A percentile compares a stretch with the other conserved stretches of the same genome.
These are phyloP conservation scores for Heliconius congener DNA, from an alignment of 1,140 invertebrate species.

Conservation along the genomic window DNA sequence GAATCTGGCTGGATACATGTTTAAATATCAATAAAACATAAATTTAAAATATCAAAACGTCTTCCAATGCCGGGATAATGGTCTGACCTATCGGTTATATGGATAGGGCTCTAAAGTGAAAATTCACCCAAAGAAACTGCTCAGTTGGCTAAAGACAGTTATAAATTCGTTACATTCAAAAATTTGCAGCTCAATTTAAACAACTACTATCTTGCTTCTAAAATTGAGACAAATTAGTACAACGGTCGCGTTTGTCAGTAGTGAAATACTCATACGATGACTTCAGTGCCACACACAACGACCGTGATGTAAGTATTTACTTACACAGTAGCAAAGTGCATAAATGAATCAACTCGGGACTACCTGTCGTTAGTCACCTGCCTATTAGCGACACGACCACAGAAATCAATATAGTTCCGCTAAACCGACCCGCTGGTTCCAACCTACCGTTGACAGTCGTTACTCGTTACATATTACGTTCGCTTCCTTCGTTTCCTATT, in stretches of 20 bases:
- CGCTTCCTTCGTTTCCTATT: slow-evolving; percentile 1
- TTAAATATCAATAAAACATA: too few species aligned
- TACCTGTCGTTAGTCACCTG: slow-evolving; percentile 21
- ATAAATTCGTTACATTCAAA: too few species aligned
- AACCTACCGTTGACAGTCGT: neutral
- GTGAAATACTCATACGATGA: neutral
- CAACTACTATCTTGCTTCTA: too few species aligned
- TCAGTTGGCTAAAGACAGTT: too few species aligned
- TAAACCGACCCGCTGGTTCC: slow-evolving; percentile 26
- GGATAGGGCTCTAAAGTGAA: too few species aligned
- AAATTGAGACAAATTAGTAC: neutral
- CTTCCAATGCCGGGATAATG: too few species aligned
- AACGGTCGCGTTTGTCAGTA: too few species aligned
- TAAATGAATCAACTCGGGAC: slow-evolving; percentile 1
- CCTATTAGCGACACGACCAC: slow-evolving; percentile 31
- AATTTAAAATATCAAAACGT: too few species aligned
- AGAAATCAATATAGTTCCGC: slow-evolving; percentile 41
- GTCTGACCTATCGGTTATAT: too few species aligned
- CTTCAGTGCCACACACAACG: neutral
- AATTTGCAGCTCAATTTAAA: too few species aligned
- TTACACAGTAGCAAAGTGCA: neutral
- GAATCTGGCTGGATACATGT: too few species aligned
- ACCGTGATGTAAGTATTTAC: neutral
- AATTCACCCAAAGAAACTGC: too few species aligned
- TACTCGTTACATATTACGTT: neutral